Evolutionary conservation across 2,888 invertebrate species (phyloP), one percentile per base, ranked within the genome.

Genomic region (Drosophila picticornis): DNA sequence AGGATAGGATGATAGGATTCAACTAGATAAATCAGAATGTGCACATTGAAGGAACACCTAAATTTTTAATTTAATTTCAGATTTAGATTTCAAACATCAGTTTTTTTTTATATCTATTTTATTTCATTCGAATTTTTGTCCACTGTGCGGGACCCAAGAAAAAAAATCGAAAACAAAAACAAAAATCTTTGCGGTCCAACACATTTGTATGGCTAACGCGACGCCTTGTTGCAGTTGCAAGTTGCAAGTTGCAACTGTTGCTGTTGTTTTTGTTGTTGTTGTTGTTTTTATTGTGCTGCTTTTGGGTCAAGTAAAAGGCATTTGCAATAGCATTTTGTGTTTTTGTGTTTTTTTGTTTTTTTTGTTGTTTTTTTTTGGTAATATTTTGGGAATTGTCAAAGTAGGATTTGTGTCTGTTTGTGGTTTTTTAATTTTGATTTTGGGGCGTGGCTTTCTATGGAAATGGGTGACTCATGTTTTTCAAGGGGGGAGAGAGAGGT

Each of bases 251-350:
- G 77, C 65, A 78, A 63, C 63, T 36, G 73, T 52, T 58, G 61
- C 38, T 38, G 57, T 27, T 43, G 48, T 16, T 60, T 40, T 13
- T 61, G 67, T 52, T 81, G 57, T 11, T 62, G 67, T 50, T 81
- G 55, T 25, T 65, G 25, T 31, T 70, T 63, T 36, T 29, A 59
- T 22, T 70, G 61, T 71, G 72, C 50, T 60, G 77, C 75, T 86
- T 85, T 88, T 86, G 88, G 85, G 88, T 85, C 88, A 87, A 81
- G 79, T 83, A 84, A 90, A 84, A 88, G 88, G 81, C 83, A 78
- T 72, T 63, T 79, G 76, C 77, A 73, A 81, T 78, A 77, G 83
- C 75, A 81, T 81, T 84, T 79, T 67, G 63, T 40, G 63, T 64
- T 61, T 65, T 81, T 84, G 75, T 64, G 62, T 48, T 62, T 60